Evolutionary conservation across 1,140 invertebrate genomes (phyloP), one percentile per base, ranked within the genome.

Genomic region (Drosophila burlai): DNA sequence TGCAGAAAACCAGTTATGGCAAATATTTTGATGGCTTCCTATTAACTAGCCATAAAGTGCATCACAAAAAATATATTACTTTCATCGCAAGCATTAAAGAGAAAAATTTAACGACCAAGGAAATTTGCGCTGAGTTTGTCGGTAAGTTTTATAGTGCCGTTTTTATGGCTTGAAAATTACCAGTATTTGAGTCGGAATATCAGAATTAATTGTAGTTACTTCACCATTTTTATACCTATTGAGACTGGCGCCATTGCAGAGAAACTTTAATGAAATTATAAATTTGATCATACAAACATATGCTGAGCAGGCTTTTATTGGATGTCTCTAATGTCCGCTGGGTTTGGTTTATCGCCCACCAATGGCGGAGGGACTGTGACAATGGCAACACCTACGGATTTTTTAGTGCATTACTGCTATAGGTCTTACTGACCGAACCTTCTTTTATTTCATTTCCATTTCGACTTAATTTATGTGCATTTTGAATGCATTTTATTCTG

Each of bases 191-290:
- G 26, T n/a, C 16, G 15, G 5, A 29, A 38, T 43, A 16, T 49
- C 31, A 31, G 24, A 52, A 29, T 52, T 31, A 50, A 18, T 36
- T 43, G 31, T 24, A 43, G 21, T 59, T 38, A 50, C 43, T 72
- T 60, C n/a, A 43, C n/a, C 34, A 40, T 46, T 66, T 77, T 49
- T 54, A 47, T 63, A 62, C 46, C 9, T 31, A n/a, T 34, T 38
- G n/a, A 18, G n/a, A 50, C 46, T 79, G 79, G 82, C 82, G 82
- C 83, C 83, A 86, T 85, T 85, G 79, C 67, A 21, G 38, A 45
- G 40, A 55, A 66, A 80, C 46, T 78, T 86, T 86, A 85, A 86
- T 82, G 69, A 86, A 86, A 86, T 81, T 82, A 79, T 85, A 86
- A 82, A 86, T 72, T 71, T 67, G 64, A 78, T 60, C 45, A 42